Percentiles rank a stretch among this genome's conserved stretches.
These are phyloP conservation scores for Gasterosteus nipponicus DNA, from an alignment of 2,113 vertebrate genomes.

Conservation along the genomic window DNA sequence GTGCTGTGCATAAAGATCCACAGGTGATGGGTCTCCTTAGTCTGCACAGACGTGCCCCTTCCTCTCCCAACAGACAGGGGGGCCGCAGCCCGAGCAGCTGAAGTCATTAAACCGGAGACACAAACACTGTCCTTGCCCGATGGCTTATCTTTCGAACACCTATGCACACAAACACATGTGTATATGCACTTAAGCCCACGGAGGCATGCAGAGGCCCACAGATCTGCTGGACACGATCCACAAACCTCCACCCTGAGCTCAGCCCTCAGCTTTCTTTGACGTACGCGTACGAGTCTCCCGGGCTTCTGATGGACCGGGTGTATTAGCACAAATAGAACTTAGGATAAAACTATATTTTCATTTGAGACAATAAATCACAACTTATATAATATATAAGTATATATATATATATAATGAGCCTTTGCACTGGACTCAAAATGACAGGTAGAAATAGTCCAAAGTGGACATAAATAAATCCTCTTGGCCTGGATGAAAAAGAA, in stretches of 20 bases:
- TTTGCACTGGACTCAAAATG: not conserved
- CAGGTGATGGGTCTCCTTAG: not conserved
- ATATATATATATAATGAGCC: not conserved
- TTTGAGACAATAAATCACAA: not conserved
- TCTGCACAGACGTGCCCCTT: not conserved
- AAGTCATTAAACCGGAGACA: constrained; percentile 61
- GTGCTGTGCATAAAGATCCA: constrained; percentile 19
- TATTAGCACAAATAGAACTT: not conserved
- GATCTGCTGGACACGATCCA: constrained; percentile 20
- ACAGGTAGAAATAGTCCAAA: not conserved
- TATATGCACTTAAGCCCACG: not conserved
- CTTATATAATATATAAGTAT: too few species aligned
- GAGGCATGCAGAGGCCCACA: constrained; percentile 13
- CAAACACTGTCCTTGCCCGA: constrained; percentile 51
- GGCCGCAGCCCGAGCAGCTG: constrained; percentile 52
- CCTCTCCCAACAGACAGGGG: constrained; percentile 3
- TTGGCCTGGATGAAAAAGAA: constrained; percentile 17
- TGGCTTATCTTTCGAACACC: constrained; percentile 55
- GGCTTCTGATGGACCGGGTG: constrained; percentile 1
- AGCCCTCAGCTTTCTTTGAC: not conserved
- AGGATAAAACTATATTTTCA: not conserved
- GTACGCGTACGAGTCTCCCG: not conserved
- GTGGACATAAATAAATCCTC: not conserved
- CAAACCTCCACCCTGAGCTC: constrained; percentile 7
- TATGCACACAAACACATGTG: constrained; percentile 36